Base-by-base conservation (phyloP, 35 echinoderm and acorn worm species). In the Eucidaris tribuloides region DNA sequence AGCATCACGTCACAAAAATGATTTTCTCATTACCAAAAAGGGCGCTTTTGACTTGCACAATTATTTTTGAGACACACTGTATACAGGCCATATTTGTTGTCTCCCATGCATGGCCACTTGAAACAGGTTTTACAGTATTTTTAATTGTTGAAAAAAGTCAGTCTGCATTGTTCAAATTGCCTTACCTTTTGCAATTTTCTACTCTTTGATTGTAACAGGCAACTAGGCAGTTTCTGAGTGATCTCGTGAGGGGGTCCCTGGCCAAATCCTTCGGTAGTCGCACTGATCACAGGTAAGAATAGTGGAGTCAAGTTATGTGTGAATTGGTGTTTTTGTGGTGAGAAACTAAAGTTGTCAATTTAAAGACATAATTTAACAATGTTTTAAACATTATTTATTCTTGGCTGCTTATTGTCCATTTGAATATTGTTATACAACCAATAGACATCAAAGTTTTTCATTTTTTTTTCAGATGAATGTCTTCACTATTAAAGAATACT, bases 151-250 rank as follows among this genome's bases (percentile, higher is more conserved):
- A 80, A 58, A 80, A 20, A 20, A 49, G 9, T 19, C n/a, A 9
- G 15, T 54, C 20, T 54, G 25, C 46, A 25, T 24, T 11, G 14
- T 0, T 27, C n/a, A 41, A 38, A 35, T 39, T 2, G 18, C 39
- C 25, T 30, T 17, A 40, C 11, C 22, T 59, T 77, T 58, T 19
- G 3, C 15, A 20, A 52, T 17, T 78, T 86, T 35, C 30, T 54
- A 13, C 68, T 30, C 29, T 79, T 27, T 35, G 74, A 46, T 84
- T 42, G 20, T 39, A 68, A 1, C 88, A 97, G 94, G 94, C 94
- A 11, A 88, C 78, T 23, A 86, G 82, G 57, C 55, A 90, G 45
- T 97, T 97, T 52, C 50, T 97, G 35, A 78, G 58, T 81, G 82
- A 91, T 36, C 42, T 97, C 2, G 36, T 97, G 9, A 57, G 86